Evolutionary conservation across 1,140 invertebrate genomes (phyloP).

Genomic region (Brachionus calyciflorus): DNA sequence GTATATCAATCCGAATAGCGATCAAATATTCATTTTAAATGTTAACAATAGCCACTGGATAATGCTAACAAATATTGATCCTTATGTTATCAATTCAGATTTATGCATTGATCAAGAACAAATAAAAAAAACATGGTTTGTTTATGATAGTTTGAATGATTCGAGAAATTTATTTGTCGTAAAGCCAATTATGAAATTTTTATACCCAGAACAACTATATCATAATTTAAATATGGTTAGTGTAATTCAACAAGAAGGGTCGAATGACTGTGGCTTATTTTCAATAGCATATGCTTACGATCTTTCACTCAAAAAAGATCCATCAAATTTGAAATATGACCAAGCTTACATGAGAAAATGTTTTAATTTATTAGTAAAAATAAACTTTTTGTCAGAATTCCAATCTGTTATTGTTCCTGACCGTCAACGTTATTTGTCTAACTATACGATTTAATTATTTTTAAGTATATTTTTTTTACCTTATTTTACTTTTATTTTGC

Average conservation of each 20-base stretch:
- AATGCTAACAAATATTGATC: not conserved
- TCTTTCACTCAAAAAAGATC: too few species aligned
- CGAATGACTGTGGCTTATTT: not conserved
- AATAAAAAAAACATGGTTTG: not conserved
- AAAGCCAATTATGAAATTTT: not conserved
- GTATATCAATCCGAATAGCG: not conserved
- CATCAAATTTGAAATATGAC: too few species aligned
- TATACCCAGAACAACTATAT: not conserved
- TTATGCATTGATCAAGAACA: not conserved
- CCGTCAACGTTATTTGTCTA: too few species aligned
- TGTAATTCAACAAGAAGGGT: not conserved
- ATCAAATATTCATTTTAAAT: not conserved
- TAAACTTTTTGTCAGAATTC: too few species aligned
- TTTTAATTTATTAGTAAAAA: too few species aligned
- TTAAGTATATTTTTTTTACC: too few species aligned
- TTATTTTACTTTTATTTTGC: too few species aligned
- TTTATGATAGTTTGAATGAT: not conserved
- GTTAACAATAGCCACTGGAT: not conserved
- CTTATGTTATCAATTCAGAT: not conserved
- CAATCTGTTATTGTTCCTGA: too few species aligned
- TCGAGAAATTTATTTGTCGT: not conserved
- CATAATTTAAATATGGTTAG: not conserved
- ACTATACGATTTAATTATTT: too few species aligned
- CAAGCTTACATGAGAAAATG: too few species aligned
- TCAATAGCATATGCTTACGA: conserved; percentile 5